Evolutionary conservation across 2,113 vertebrate genomes (phyloP).

Genomic region (Anarhynchus alexandrinus): DNA sequence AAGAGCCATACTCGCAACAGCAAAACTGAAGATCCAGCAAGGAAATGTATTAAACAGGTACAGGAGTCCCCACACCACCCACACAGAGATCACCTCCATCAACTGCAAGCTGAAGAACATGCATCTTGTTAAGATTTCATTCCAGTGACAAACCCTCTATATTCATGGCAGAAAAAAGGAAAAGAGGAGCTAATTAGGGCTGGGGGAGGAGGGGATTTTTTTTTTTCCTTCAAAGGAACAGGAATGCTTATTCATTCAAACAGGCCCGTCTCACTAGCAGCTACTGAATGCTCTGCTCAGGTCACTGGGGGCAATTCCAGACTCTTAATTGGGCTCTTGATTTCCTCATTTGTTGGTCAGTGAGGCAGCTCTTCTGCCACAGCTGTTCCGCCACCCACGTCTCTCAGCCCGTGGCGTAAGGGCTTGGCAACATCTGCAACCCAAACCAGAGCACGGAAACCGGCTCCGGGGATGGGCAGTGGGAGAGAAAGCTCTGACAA

Average conservation of each 20-base stretch:
- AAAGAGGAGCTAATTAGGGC: slow-evolving; percentile 6
- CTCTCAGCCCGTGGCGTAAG: accelerated
- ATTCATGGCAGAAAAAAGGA: neutral
- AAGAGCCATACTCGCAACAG: neutral
- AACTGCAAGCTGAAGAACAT: neutral
- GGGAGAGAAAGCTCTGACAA: neutral
- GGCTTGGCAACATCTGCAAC: neutral
- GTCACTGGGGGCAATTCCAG: slow-evolving; percentile 28
- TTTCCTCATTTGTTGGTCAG: slow-evolving; percentile 36
- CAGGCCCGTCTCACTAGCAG: neutral
- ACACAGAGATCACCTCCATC: neutral
- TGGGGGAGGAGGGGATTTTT: neutral
- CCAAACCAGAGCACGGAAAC: neutral
- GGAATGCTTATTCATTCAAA: slow-evolving; percentile 26
- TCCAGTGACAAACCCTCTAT: neutral
- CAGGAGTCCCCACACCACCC: neutral
- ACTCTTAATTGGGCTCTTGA: slow-evolving; percentile 33
- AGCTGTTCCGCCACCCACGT: neutral
- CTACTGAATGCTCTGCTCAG: neutral
- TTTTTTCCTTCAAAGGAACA: neutral
- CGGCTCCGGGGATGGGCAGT: accelerated
- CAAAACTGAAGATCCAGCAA: neutral
- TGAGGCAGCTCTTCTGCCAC: neutral
- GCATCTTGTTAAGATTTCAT: neutral
- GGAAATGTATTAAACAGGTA: neutral